Evolutionary conservation across 1,140 invertebrate genomes (phyloP), one percentile per base, ranked within the genome.

Genomic region (Zaprionus vittiger): DNA sequence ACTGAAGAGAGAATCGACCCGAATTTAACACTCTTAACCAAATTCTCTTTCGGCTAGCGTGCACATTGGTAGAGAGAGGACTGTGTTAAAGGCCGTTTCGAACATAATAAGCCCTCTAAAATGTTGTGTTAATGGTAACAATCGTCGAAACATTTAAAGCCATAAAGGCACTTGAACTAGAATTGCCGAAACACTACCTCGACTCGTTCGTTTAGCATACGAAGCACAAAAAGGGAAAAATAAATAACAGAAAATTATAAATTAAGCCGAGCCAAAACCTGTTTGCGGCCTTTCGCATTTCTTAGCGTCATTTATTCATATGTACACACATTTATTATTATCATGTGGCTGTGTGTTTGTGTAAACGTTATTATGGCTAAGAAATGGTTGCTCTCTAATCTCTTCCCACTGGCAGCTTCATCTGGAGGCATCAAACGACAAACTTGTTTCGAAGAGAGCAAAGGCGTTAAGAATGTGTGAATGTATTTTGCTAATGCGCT

Each of bases 381-480:
- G n/a, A 38, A 67, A 86, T 62, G 76, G 78, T 73, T 44, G 41
- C 73, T 81, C 57, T 47, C 73, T 79, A 79, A 65, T 76, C 74
- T 63, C 81, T 12, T 49, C 41, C n/a, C 28, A 15, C 17, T 80
- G 66, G 37, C 60, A 65, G 64, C 44, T 47, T 34, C 22, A 20
- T 5, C 12, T 5, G 47, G 38, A 49, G 34, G 59, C 24, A 7
- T 66, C 37, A 54, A 24, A 26, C 60, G 49, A 57, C n/a, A 62
- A 75, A 70, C 60, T 38, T 56, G 73, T 64, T 11, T 47, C 9
- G 41, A 47, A n/a, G 41, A 47, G 41, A 17, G 41, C 14, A 38
- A 38, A 38, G 14, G 12, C 37, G 37, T 38, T 14, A 38, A 38
- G 37, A 38, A 38, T 15, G 4, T 15, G 5, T 44, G 41, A n/a